These are phyloP conservation scores for Aleadryas rufinucha DNA, from an alignment of 2,113 vertebrate genomes.

Conservation along the genomic window DNA sequence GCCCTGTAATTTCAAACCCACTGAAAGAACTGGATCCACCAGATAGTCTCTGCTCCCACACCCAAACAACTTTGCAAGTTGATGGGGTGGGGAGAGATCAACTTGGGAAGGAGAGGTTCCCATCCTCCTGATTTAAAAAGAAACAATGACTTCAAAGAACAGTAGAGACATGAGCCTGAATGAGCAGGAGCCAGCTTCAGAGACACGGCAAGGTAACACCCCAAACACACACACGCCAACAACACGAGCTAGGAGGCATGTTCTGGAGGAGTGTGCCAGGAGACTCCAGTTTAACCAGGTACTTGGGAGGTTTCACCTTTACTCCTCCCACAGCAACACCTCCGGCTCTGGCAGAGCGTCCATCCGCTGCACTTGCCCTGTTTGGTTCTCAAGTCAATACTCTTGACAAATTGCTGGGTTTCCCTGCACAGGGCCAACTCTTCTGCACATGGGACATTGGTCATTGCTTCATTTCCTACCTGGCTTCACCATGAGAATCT, in stretches of 20 bases:
- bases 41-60: conserved; percentile 32
- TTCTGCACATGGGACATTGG: background rate
- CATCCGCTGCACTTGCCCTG: background rate
- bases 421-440: background rate
- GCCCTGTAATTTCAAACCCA: conserved; percentile 36
- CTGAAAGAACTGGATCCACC: conserved; percentile 58
- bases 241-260: background rate
- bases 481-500: background rate
- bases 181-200: background rate
- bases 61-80: conserved; percentile 36
- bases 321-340: conserved; percentile 29
- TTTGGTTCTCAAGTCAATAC: background rate
- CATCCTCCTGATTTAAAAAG: conserved; percentile 24
- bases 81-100: conserved; percentile 25
- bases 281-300: conserved; percentile 9
- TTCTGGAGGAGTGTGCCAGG: conserved; percentile 12
- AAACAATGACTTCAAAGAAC: conserved; percentile 54
- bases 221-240: background rate
- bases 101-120: conserved; percentile 25
- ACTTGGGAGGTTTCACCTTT: background rate
- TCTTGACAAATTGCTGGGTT: background rate
- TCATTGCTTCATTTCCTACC: background rate
- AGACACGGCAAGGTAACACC: background rate
- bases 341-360: background rate
- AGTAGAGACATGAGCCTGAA: background rate